Conservation (phyloP, 2,888 invertebrate genomes). For the Noctua janthina region DNA sequence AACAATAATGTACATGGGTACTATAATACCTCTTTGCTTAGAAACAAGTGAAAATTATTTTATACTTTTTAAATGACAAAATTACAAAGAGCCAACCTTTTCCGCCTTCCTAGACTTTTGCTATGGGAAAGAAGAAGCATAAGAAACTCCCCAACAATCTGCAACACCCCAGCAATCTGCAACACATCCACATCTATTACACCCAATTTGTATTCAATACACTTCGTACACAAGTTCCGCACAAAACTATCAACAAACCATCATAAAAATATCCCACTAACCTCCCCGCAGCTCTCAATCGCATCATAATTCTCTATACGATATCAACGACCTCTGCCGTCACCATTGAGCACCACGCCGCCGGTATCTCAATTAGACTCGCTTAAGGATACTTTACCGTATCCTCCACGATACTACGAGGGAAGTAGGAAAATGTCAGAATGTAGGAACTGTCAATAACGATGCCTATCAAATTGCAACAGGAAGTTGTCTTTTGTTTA, state of each 20-base stretch:
- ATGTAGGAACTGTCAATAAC: conserved; percentile 64
- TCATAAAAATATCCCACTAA: not conserved
- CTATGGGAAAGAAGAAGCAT: not conserved
- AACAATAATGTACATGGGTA: not conserved
- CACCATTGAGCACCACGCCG: conserved; percentile 69
- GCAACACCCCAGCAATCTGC: conserved; percentile 2
- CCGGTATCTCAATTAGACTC: conserved; percentile 71
- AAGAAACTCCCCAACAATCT: not conserved
- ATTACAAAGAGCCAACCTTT: not conserved
- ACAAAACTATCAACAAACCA: not conserved
- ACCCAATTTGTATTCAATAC: conserved; percentile 4
- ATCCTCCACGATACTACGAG: conserved; percentile 64
- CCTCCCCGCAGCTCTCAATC: conserved; percentile 13
- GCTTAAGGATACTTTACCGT: conserved; percentile 68
- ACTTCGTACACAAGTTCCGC: not conserved
- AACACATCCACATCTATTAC: conserved; percentile 3
- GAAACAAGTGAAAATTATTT: not conserved
- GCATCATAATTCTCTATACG: conserved; percentile 54
- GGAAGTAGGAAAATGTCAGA: conserved; percentile 69
- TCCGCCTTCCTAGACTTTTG: not conserved
- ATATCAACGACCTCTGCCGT: conserved; percentile 63
- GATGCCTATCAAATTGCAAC: conserved; percentile 62
- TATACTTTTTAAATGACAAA: not conserved
- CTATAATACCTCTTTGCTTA: not conserved
- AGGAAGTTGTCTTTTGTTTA: conserved; percentile 58